These are phyloP conservation scores for Drepanosiphum platanoidis DNA, from an alignment of 2,888 invertebrate genomes.

Conservation along the genomic window DNA sequence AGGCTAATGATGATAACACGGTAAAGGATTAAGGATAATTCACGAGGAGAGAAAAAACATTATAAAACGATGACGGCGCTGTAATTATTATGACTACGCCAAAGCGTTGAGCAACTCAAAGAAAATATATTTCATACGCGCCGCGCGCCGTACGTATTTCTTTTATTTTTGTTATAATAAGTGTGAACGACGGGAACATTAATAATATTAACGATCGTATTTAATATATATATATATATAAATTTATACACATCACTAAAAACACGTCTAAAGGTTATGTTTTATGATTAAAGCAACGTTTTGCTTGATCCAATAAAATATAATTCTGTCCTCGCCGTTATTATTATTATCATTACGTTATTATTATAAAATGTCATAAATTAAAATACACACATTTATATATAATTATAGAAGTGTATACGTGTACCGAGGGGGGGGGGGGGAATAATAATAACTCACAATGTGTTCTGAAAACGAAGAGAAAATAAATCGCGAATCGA, in stretches of 20 bases:
- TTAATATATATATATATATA: neutral
- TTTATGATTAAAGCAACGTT: conserved; percentile 7
- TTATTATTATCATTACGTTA: neutral
- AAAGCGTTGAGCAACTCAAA: neutral
- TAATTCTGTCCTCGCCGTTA: neutral
- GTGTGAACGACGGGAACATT: conserved; percentile 31
- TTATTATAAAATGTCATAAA: neutral
- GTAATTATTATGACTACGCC: conserved; percentile 10
- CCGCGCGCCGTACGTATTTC: neutral
- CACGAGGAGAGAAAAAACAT: conserved; percentile 23
- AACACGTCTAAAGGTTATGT: conserved; percentile 3
- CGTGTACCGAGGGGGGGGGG: too few species aligned
- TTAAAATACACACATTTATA: neutral
- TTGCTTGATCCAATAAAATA: neutral
- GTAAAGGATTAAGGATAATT: conserved; percentile 6
- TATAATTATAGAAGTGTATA: neutral
- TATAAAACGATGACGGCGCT: conserved; percentile 25
- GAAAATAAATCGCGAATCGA: neutral
- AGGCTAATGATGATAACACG: conserved; percentile 30
- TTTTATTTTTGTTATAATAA: conserved; percentile 29
- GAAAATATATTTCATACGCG: neutral
- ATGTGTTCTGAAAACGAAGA: neutral
- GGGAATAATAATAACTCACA: neutral
- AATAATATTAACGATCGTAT: conserved; percentile 27
- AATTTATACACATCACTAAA: neutral